Conservation (phyloP, 1,140 invertebrate species). For the Ectropis grisescens region DNA sequence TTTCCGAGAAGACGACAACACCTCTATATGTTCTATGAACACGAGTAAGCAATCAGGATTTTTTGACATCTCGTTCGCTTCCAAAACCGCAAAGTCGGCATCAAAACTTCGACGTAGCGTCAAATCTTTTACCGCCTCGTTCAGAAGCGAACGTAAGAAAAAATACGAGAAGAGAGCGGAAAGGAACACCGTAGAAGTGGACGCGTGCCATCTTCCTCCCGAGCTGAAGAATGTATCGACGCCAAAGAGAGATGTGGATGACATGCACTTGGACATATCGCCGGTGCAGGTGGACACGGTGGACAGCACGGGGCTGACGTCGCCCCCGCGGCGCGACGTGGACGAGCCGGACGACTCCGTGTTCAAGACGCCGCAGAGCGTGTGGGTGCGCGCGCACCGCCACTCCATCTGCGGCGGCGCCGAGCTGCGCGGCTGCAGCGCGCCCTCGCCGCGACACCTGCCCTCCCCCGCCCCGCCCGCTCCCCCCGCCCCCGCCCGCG, state of each 20-base stretch:
- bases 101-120: constrained; percentile 62
- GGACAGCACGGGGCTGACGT: constrained; percentile 44
- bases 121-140: constrained; percentile 66
- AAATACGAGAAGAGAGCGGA: constrained; percentile 61
- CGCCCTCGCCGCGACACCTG: constrained; percentile 7
- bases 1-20: constrained; percentile 59
- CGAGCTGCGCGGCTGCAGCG: constrained; percentile 19
- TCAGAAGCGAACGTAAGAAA: constrained; percentile 67
- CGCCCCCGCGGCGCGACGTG: constrained; percentile 27
- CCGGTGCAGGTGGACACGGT: constrained; percentile 60
- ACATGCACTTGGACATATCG: constrained; percentile 59
- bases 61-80: constrained; percentile 66
- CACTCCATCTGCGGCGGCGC: constrained; percentile 38
- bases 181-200: constrained; percentile 49
- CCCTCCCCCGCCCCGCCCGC: constrained; percentile 8
- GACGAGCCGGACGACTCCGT: constrained; percentile 52
- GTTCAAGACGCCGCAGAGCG: constrained; percentile 57
- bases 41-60: constrained; percentile 66
- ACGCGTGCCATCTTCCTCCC: constrained; percentile 36
- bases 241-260: constrained; percentile 46
- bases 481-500: constrained; percentile 21
- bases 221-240: constrained; percentile 49
- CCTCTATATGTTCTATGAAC: constrained; percentile 61
- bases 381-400: constrained; percentile 35
- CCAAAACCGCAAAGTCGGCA: constrained; percentile 61